Percentiles rank a stretch among this genome's conserved stretches.
These are phyloP conservation scores for Andrena cerasifolii DNA, from an alignment of 1,140 invertebrate genomes.

Conservation along the genomic window DNA sequence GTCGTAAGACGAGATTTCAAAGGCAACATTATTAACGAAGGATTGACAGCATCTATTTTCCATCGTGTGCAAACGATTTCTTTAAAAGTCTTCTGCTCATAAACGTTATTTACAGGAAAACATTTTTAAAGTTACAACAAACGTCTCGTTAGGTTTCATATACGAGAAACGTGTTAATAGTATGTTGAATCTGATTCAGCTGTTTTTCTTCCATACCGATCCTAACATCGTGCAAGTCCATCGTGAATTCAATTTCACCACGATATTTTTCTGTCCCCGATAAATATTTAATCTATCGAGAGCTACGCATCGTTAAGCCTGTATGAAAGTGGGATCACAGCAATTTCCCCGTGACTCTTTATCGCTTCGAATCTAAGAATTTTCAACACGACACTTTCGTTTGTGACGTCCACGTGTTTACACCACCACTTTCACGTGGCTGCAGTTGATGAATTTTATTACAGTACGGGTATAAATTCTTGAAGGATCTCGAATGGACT, in stretches of 20 bases:
- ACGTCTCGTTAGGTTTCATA: not conserved
- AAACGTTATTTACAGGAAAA: too few species aligned
- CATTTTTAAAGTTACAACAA: too few species aligned
- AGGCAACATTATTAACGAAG: not conserved
- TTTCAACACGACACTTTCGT: conserved; percentile 7
- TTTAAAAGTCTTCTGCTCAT: not conserved
- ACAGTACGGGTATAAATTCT: conserved; percentile 29
- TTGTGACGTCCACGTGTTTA: conserved; percentile 1
- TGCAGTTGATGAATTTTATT: conserved; percentile 39
- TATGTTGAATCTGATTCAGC: too few species aligned
- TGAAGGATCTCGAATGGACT: conserved; percentile 5
- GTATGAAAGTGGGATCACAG: not conserved
- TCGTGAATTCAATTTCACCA: not conserved
- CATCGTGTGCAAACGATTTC: too few species aligned
- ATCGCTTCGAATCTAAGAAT: not conserved
- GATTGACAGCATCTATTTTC: too few species aligned
- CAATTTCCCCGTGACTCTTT: not conserved
- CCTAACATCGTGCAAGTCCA: not conserved
- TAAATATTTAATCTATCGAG: not conserved
- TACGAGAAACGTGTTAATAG: not conserved
- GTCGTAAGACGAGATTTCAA: too few species aligned
- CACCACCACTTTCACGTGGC: conserved; percentile 51
- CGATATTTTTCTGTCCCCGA: not conserved
- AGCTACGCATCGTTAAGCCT: not conserved
- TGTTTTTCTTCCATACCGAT: not conserved